These are phyloP conservation scores for Odontocerum albicorne DNA, from an alignment of 2,888 invertebrate species.

Conservation along the genomic window DNA sequence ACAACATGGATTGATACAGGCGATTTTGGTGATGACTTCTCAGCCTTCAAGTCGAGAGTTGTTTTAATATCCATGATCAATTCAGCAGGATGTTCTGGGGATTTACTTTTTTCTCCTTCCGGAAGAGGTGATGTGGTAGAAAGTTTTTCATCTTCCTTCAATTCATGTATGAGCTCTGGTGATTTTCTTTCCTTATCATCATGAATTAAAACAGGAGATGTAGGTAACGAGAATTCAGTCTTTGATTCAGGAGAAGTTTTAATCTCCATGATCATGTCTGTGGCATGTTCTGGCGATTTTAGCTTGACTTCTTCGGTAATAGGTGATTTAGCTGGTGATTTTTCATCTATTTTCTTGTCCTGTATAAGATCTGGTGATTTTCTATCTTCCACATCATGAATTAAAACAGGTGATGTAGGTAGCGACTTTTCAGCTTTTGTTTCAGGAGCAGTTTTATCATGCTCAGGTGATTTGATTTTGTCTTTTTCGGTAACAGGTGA, in stretches of 20 bases:
- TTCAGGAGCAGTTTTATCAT: neutral
- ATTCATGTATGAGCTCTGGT: neutral
- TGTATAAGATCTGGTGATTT: too few relatives aligned
- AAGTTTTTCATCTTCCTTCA: neutral
- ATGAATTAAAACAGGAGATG: too few relatives aligned
- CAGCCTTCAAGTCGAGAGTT: neutral
- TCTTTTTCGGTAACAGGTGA: too few relatives aligned
- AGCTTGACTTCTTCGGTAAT: constrained; percentile 36
- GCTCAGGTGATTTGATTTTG: too few relatives aligned
- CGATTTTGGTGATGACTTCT: neutral
- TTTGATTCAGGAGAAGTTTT: neutral
- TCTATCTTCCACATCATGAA: too few relatives aligned
- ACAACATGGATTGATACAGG: neutral
- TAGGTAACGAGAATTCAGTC: neutral
- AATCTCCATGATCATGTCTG: neutral
- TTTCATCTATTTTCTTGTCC: neutral
- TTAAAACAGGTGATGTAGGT: neutral
- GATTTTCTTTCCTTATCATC: too few relatives aligned
- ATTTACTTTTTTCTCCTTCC: neutral
- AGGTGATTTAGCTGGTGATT: constrained; percentile 19
- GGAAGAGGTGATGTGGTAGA: neutral
- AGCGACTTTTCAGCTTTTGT: too few relatives aligned
- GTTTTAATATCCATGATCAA: neutral
- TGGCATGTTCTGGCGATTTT: neutral
- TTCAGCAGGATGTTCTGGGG: neutral